Percentiles rank a stretch among this genome's conserved stretches.
phyloP scores from a whole-genome alignment of 2,888 invertebrate species.

The Limenitis camilla region DNA sequence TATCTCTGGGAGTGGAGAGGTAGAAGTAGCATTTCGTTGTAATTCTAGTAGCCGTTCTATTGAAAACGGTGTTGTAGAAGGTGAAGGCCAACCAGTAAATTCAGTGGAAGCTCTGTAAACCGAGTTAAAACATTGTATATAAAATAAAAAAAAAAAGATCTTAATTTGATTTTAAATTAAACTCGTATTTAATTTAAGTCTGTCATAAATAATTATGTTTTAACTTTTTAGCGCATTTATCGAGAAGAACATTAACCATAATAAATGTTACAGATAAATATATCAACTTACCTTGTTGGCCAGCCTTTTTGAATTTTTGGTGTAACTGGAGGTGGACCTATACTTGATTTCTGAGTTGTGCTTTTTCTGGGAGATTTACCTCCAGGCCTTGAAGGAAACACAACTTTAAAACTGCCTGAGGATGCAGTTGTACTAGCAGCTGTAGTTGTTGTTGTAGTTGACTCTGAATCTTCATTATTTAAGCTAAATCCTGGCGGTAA shows the following conservation, averaged over 20 bases:
- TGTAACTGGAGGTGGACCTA: conserved; percentile 60
- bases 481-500: conserved; percentile 77
- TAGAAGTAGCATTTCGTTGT: conserved; percentile 75
- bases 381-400: conserved; percentile 87
- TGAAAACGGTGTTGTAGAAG: conserved; percentile 89
- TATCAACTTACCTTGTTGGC: conserved; percentile 79
- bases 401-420: conserved; percentile 77
- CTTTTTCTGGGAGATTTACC: conserved; percentile 74
- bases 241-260: background rate
- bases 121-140: too few species aligned
- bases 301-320: conserved; percentile 89
- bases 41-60: conserved; percentile 85
- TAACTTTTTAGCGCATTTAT: background rate
- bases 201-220: background rate
- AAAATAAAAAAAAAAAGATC: too few species aligned
- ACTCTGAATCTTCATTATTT: conserved; percentile 37
- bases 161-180: too few species aligned
- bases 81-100: conserved; percentile 93
- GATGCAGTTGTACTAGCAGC: conserved; percentile 14
- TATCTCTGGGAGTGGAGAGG: conserved; percentile 63
- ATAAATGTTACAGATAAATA: background rate
- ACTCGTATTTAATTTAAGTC: too few species aligned
- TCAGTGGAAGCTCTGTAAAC: conserved; percentile 83
- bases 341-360: conserved; percentile 73
- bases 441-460: conserved; percentile 36